These are phyloP conservation scores for Pseudochirops cupreus DNA, from an alignment of 2,797 vertebrate species.

Conservation along the genomic window DNA sequence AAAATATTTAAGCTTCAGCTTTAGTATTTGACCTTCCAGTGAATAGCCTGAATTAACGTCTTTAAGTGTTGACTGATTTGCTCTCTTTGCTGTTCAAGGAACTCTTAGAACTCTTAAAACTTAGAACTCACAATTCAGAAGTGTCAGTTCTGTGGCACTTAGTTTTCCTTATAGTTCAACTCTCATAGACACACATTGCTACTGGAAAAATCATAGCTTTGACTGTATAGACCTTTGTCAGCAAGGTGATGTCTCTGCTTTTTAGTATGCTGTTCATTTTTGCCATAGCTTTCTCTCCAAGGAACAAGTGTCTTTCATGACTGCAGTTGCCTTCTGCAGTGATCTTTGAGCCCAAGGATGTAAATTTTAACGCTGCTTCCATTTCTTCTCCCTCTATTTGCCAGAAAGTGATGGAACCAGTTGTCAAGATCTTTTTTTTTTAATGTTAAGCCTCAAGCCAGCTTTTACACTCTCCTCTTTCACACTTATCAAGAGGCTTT, in stretches of 20 bases:
- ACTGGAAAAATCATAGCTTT: not conserved
- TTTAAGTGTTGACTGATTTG: not conserved
- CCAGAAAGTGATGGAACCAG: not conserved
- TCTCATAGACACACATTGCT: not conserved
- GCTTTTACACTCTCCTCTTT: not conserved
- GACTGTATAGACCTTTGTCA: not conserved
- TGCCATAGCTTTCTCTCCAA: not conserved
- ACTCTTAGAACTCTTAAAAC: not conserved
- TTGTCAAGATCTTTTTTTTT: not conserved
- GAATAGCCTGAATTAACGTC: not conserved
- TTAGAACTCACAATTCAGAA: not conserved
- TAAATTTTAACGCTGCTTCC: not conserved
- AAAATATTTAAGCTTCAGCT: not conserved
- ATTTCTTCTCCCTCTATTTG: not conserved
- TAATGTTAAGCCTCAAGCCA: not conserved
- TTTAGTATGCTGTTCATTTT: too few species aligned
- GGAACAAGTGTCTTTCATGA: not conserved
- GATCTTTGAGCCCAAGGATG: not conserved
- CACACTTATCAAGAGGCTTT: not conserved
- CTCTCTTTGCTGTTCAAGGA: not conserved
- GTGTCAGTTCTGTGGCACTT: not conserved
- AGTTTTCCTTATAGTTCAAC: not conserved
- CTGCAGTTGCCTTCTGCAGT: not conserved
- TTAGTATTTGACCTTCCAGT: not conserved
- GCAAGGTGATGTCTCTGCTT: too few species aligned